Percentiles rank a stretch among this genome's conserved stretches.
phyloP scores from a whole-genome alignment of 2,797 vertebrate genomes.

The Neosilurus hyrtlii region DNA sequence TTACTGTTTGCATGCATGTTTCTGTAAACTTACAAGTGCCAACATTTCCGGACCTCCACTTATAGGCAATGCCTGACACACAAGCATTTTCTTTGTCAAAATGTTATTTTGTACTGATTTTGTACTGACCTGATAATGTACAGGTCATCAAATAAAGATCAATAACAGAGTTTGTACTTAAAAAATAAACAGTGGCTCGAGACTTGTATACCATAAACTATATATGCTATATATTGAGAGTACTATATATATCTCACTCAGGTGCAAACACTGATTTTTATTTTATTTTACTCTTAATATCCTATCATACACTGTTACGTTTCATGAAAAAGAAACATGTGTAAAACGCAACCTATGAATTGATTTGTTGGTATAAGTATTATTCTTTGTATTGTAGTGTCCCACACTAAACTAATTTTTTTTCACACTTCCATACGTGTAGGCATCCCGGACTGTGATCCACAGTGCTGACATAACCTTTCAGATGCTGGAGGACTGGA shows the following conservation, averaged over 20 bases:
- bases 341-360: neutral
- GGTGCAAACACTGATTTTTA: neutral
- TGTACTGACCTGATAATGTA: too few relatives aligned
- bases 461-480: conserved; percentile 99
- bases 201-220: too few relatives aligned
- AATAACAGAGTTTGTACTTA: too few relatives aligned
- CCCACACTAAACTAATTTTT: neutral
- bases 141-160: too few relatives aligned
- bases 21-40: too few relatives aligned
- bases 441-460: conserved; percentile 98
- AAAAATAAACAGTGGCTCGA: too few relatives aligned
- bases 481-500: conserved; percentile 99
- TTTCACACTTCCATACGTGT: conserved; percentile 44
- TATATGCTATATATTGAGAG: too few relatives aligned
- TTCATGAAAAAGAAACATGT: neutral
- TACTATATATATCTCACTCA: neutral
- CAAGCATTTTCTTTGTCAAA: too few relatives aligned
- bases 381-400: neutral
- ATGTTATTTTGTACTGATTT: too few relatives aligned
- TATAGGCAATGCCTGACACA: too few relatives aligned
- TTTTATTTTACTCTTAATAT: neutral
- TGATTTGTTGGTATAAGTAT: neutral
- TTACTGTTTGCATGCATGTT: too few relatives aligned
- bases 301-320: neutral
- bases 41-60: too few relatives aligned